Conservation (phyloP, 2,888 invertebrate species). For the Merodon equestris region DNA sequence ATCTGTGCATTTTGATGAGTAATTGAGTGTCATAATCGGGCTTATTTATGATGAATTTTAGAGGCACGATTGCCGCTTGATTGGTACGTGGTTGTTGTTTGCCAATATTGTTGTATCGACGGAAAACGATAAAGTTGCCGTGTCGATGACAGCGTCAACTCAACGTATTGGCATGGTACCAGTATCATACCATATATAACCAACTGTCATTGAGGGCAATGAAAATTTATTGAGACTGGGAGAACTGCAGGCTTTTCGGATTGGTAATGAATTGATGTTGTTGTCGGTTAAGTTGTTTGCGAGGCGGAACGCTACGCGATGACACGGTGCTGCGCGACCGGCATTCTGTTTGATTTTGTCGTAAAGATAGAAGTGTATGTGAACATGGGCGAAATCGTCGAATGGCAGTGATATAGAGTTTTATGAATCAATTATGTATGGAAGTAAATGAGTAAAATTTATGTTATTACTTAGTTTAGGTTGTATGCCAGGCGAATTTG, state of each 20-base stretch:
- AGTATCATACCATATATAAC: slow-evolving; percentile 17
- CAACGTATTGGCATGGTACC: no score
- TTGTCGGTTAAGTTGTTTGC: slow-evolving; percentile 16
- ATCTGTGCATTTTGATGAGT: slow-evolving; percentile 51
- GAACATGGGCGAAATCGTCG: slow-evolving; percentile 22
- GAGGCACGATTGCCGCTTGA: slow-evolving; percentile 56
- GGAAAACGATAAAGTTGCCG: slow-evolving; percentile 20
- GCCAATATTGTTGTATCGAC: slow-evolving; percentile 9
- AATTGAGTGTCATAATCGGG: slow-evolving; percentile 64
- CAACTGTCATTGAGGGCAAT: slow-evolving; percentile 57
- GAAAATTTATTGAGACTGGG: slow-evolving; percentile 57
- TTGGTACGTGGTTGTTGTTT: slow-evolving; percentile 38
- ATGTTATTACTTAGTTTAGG: no score
- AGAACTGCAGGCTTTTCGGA: slow-evolving; percentile 38
- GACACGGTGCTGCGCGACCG: slow-evolving; percentile 23
- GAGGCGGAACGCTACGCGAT: slow-evolving; percentile 35
- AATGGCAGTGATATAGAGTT: slow-evolving; percentile 25
- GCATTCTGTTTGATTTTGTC: slow-evolving; percentile 37
- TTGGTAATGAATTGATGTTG: slow-evolving; percentile 40
- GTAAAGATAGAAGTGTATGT: slow-evolving; percentile 18
- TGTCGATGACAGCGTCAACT: slow-evolving; percentile 46
- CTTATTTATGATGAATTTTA: slow-evolving; percentile 58
- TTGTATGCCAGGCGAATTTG: no score
- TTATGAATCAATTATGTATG: slow-evolving; percentile 24
- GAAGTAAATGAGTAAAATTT: no score